Evolutionary conservation across 2,113 vertebrate species (phyloP), one percentile per base, ranked within the genome.

Genomic region (Lepisosteus oculatus): DNA sequence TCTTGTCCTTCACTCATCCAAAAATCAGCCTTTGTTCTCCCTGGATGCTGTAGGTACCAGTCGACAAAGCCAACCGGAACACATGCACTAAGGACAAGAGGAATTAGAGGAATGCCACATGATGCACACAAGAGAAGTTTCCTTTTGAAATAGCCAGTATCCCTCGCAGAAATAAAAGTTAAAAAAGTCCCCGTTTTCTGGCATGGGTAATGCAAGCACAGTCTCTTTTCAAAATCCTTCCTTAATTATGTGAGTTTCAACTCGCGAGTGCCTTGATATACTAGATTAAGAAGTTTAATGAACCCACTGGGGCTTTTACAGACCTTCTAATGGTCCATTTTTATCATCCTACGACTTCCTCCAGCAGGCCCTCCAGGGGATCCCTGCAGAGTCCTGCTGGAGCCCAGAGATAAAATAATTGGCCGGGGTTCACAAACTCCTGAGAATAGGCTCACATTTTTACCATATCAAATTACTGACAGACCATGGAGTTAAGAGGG

Each of bases 331-430:
- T 86, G 84, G 86, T 81, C 78, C 84, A 76, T 80, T 88, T 90
- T 88, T 89, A 90, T 88, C 89, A 88, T 88, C 85, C 85, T 89
- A 87, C 86, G 81, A 90, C 86, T 90, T 91, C 86, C 90, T 86
- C 85, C 82, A 72, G 85, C 85, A 84, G 83, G 75, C 80, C 85
- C 90, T 84, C 89, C 79, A 80, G 87, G 89, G 88, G 87, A 83
- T 83, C 62, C 45, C 67, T 14, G 12, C 13, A n/a, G 76, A 72
- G 45, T 75, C 81, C 76, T 81, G 82, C 76, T 82, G 78, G 74
- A 89, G 78, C 65, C 79, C 83, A 81, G 83, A 85, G 88, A 90
- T 89, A 90, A 91, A 86, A 86, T 78, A 71, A 61, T 83, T 85
- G 85, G 83, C 85, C 62, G 65, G 84, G 75, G 79, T 89, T 91